Evolutionary conservation across 2,797 vertebrate genomes (phyloP).

Genomic region (Vireo griseus): DNA sequence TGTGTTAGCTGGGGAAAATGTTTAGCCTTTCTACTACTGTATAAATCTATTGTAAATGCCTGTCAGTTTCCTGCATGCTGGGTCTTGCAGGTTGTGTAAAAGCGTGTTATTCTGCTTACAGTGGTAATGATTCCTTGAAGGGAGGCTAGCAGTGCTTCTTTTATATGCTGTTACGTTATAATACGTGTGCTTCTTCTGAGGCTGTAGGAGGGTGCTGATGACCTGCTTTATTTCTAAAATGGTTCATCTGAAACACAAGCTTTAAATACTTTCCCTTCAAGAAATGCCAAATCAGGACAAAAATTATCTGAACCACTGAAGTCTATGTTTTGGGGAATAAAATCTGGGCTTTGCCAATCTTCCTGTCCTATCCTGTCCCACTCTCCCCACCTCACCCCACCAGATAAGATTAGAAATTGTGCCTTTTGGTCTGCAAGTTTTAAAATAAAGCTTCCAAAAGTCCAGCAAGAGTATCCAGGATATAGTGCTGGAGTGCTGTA

Average conservation of each 20-base stretch:
- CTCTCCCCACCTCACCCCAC: background rate
- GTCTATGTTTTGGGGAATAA: background rate
- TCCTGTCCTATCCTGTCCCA: background rate
- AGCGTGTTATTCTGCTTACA: background rate
- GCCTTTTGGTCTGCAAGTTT: background rate
- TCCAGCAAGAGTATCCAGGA: background rate
- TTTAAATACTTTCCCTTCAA: background rate
- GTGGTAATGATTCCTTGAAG: background rate
- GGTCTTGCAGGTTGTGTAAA: background rate
- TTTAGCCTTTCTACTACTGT: background rate
- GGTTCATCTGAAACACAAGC: background rate
- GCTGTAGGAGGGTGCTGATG: background rate
- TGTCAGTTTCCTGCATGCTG: accelerated
- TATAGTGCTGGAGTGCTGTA: background rate
- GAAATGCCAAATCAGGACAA: background rate
- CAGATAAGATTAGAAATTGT: background rate
- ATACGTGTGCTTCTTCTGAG: background rate
- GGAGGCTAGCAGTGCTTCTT: background rate
- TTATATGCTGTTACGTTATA: background rate
- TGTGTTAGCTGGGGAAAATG: background rate
- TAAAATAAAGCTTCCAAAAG: background rate
- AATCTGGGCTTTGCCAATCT: background rate
- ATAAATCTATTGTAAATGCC: background rate
- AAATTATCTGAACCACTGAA: background rate
- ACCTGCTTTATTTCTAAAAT: background rate